Evolutionary conservation across 1,140 invertebrate genomes (phyloP).

Genomic region (Drosophila simulans): DNA sequence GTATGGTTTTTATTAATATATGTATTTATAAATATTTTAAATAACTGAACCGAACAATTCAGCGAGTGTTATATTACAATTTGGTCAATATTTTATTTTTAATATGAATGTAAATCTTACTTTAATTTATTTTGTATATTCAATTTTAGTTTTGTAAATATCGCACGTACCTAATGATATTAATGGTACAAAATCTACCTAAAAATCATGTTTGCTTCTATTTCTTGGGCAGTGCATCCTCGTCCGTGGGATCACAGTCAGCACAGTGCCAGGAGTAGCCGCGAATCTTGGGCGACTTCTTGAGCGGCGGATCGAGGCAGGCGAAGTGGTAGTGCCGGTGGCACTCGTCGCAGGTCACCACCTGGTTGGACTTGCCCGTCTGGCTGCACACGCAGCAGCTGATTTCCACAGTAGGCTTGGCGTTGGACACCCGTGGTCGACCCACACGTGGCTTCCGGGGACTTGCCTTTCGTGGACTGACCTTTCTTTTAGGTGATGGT

Average conservation of each 20-base stretch:
- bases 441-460: slow-evolving; percentile 66
- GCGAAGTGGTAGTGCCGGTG: slow-evolving; percentile 95
- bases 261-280: slow-evolving; percentile 98
- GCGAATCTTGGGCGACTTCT: slow-evolving; percentile 96
- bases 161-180: slow-evolving; percentile 10
- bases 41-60: too few species aligned
- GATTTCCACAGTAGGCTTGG: slow-evolving; percentile 58
- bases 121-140: background rate
- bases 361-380: slow-evolving; percentile 70
- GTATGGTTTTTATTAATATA: background rate
- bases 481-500: slow-evolving; percentile 49
- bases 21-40: too few species aligned
- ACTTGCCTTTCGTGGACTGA: slow-evolving; percentile 67
- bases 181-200: slow-evolving; percentile 4
- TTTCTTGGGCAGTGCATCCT: slow-evolving; percentile 64
- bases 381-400: slow-evolving; percentile 70
- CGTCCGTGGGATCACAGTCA: slow-evolving; percentile 94
- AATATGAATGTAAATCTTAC: background rate
- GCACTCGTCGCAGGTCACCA: slow-evolving; percentile 95
- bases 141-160: slow-evolving; percentile 11
- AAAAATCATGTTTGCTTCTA: slow-evolving; percentile 12
- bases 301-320: slow-evolving; percentile 95
- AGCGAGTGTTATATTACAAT: too few species aligned
- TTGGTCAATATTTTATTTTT: slow-evolving; percentile 1
- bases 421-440: slow-evolving; percentile 48